These are phyloP conservation scores for Sesamia nonagrioides DNA, from an alignment of 1,140 invertebrate species.

Conservation along the genomic window DNA sequence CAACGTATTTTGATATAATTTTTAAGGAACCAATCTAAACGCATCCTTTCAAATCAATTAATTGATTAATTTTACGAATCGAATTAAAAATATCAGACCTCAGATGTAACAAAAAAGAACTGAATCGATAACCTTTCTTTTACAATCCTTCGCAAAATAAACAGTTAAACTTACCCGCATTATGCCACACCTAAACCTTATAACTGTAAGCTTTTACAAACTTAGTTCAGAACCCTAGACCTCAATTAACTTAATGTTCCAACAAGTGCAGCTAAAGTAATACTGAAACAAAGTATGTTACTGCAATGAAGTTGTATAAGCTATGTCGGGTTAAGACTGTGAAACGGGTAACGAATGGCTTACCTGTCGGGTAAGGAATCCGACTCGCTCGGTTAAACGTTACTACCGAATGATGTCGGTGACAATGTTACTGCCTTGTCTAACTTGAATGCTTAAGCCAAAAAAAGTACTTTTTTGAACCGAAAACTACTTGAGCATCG, in stretches of 20 bases:
- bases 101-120: too few species aligned
- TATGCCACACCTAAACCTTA: neutral
- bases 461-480: too few species aligned
- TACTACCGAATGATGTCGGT: neutral
- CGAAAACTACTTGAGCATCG: too few species aligned
- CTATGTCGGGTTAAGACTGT: neutral
- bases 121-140: too few species aligned
- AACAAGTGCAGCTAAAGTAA: neutral
- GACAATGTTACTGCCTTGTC: too few species aligned
- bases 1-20: too few species aligned
- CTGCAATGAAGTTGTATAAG: conserved; percentile 4
- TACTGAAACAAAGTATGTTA: conserved; percentile 6
- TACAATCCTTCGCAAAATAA: too few species aligned
- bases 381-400: neutral
- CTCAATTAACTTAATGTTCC: neutral
- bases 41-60: too few species aligned
- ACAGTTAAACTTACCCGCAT: neutral
- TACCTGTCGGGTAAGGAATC: conserved; percentile 16
- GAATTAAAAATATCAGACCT: too few species aligned
- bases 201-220: neutral
- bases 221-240: neutral
- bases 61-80: too few species aligned
- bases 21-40: too few species aligned
- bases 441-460: too few species aligned
- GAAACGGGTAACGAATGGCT: neutral